Evolutionary conservation across 92 coral and sea anemone species (phyloP), one percentile per base, ranked within the genome.

Genomic region (Zoanthus solanderi): DNA sequence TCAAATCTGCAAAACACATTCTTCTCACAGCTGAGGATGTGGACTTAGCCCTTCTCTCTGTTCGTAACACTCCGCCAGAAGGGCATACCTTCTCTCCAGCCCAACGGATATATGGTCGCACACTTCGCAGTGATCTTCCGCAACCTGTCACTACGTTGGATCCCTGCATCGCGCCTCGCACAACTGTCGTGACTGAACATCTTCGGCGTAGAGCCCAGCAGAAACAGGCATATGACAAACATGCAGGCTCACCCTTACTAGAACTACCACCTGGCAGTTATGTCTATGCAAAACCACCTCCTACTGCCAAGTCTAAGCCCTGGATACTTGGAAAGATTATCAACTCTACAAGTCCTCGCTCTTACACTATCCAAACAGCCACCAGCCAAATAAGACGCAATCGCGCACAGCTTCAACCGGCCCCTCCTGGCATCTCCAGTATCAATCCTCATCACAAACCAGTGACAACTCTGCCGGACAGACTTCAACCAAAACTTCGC

Each of bases 1-100:
- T 92, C 75, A 92, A 88, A 73, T 92, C 90, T 31, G 88, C 94
- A 71, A 92, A 92, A 78, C 91, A 84, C 86, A 88, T 88, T 76
- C 91, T 84, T 11, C 89, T 84, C 76, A 88, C 91, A 7, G 91
- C 91, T 53, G 75, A 84, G 34, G 89, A 88, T 84, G 87, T 88
- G 23, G 91, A 84, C 83, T 48, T 91, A 54, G 87, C 91, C 23
- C 81, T 88, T 9, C 66, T 91, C 44, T 90, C 92, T 76, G 92
- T 88, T 68, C 89, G 77, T 34, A 92, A 88, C 84, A 88, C 90
- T 34, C 54, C 92, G 56, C 92, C 89, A 60, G 90, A 90, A 28
- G 88, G 94, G 53, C 88, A 91, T 56, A 83, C 73, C 11, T 83
- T 91, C 57, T 83, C 89, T 37, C 89, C 84, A 69, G 89, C 89